Evolutionary conservation across 2,797 vertebrate species (phyloP).

Genomic region (Holocentrus rufus): DNA sequence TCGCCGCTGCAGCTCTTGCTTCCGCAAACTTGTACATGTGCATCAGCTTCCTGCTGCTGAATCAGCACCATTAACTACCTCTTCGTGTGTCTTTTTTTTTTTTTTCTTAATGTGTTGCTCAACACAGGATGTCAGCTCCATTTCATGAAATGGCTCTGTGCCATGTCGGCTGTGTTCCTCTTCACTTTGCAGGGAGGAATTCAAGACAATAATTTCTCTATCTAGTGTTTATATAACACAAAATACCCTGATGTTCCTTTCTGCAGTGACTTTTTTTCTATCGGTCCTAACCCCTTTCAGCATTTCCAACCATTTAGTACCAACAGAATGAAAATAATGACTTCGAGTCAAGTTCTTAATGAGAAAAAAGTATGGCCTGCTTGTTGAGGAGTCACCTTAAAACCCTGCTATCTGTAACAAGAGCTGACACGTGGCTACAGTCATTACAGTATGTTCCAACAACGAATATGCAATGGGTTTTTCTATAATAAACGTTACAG

Average conservation of each 20-base stretch:
- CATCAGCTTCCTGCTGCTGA: conserved; percentile 61
- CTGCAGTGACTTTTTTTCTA: neutral
- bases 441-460: neutral
- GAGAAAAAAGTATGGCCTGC: conserved; percentile 29
- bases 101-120: conserved; percentile 35
- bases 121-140: conserved; percentile 55
- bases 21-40: conserved; percentile 33
- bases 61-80: conserved; percentile 53
- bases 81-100: neutral
- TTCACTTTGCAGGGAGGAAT: conserved; percentile 17
- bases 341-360: conserved; percentile 7
- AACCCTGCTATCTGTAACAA: neutral
- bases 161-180: conserved; percentile 26
- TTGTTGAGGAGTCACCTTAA: conserved; percentile 32
- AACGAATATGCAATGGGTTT: neutral
- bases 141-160: conserved; percentile 25
- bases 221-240: conserved; percentile 31
- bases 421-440: neutral
- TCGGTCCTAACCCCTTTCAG: neutral
- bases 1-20: conserved; percentile 20
- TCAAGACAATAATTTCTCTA: conserved; percentile 19
- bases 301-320: neutral
- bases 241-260: conserved; percentile 3
- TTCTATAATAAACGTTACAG: no score
- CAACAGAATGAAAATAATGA: neutral